Base-by-base conservation (phyloP, 2,888 invertebrate genomes). In the Plusia festucae region DNA sequence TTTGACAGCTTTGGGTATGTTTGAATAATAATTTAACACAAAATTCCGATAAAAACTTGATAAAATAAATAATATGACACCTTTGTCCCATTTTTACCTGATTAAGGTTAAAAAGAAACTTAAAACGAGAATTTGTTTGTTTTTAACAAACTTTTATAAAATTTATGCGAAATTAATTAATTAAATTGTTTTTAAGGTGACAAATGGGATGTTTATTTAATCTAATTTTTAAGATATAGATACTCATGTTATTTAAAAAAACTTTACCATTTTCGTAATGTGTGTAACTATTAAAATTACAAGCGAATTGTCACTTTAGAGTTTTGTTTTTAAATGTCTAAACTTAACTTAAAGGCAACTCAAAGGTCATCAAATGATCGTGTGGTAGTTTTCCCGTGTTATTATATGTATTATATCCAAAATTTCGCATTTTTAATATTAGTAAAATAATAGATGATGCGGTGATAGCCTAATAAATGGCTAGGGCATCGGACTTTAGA, bases 41-140 rank as follows among this genome's bases (percentile, higher is more conserved):
- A 40, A 40, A 40, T 40, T 40, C 40, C 6, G n/a, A 40, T 40
- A 40, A 40, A 34, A 40, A 40, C 40, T n/a, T 40, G 40, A 6
- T 40, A 40, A 40, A 40, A 40, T 40, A n/a, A 40, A 40, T 40
- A 66, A 76, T 59, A 44, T 65, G 65, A 52, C 49, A 62, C 60
- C 72, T 57, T 65, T 13, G 46, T 40, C 13, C 52, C 18, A 8
- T 53, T 67, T 68, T 74, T 70, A 56, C 55, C 68, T 62, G 20
- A 69, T 52, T 46, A 49, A 52, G 44, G 32, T 56, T 63, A 54
- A 52, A 34, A 3, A n/a, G 18, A 55, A 53, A 63, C 0, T 40
- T 15, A 18, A 40, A 44, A 64, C 22, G 20, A 60, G 53, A 54
- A 44, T 1, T 15, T 11, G 0, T 0, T 15, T 24, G n/a, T 13